Base-by-base conservation (phyloP, 2,797 vertebrate species). In the Peromyscus aztecus region DNA sequence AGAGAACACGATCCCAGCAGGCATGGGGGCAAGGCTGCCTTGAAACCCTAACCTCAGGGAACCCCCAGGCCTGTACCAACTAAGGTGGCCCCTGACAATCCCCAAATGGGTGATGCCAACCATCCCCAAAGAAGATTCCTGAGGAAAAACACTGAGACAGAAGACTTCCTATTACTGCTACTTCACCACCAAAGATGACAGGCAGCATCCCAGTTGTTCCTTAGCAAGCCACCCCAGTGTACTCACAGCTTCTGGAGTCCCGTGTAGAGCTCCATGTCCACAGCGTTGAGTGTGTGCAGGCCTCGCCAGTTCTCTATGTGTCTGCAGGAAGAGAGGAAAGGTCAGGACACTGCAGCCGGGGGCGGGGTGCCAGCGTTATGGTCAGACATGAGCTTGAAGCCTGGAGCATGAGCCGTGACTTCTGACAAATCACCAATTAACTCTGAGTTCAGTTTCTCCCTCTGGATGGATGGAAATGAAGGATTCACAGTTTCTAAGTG, bases 291-390 rank as follows among this genome's bases (percentile, higher is more conserved):
- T 0, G 98, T 99, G 97, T 99, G 99, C 96, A 99, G 98, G 71
- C 99, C 99, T 21, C 98, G 99, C 99, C 99, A 99, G 98, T 99
- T 99, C 98, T 99, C 99, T 97, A 99, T 99, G 98, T 99, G 99
- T 99, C 99, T 99, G 99, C 24, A 98, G 98, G 89, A 84, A 67
- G 94, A 97, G 75, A 98, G 84, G 93, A 34, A 78, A 85, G 29
- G 19, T 49, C 71, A 40, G 89, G 63, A 55, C 31, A 17, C 40
- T 0, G 1, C 21, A 29, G 46, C 37, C 43, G 2, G 0, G 0
- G 21, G 12, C 21, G 14, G 37, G 8, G n/a, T 0, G 0, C 63
- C 12, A 46, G 76, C 59, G 82, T 43, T 19, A 49, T 1, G 75
- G 67, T n/a, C 73, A 83, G 57, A 89, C 34, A 37, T 6, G 21